Base-by-base conservation (phyloP, 2,888 invertebrate species). In the Salpingus planirostris region DNA sequence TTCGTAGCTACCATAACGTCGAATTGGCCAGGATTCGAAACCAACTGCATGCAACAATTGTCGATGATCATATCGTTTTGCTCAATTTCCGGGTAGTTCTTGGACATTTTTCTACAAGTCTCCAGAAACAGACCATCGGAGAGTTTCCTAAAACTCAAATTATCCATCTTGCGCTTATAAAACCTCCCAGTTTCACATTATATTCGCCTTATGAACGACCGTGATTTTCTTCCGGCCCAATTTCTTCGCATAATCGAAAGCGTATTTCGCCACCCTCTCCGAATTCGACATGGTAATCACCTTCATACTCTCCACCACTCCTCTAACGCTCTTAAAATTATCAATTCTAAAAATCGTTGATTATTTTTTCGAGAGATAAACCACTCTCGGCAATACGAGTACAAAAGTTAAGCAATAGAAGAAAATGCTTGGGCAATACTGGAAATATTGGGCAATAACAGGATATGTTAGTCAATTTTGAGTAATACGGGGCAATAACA, bases 181-280 rank as follows among this genome's bases (percentile, higher is more conserved):
- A n/a, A n/a, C n/a, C n/a, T n/a, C n/a, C n/a, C n/a, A n/a, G n/a
- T n/a, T n/a, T n/a, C n/a, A n/a, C 52, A 55, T 55, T 29, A 59
- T 74, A 72, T 74, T 47, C 71, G 76, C 54, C 73, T 78, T 79
- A 55, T 79, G 78, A 5, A 79, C 69, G 7, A 74, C 70, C 0
- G 76, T 77, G 11, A 78, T 68, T 52, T 73, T 76, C 51, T 71
- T 74, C 11, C 78, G 54, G 1, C 66, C 63, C 47, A 73, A 54
- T 37, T 57, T 56, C 12, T 57, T 57, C 1, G 78, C 78, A 55
- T 69, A 75, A 12, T 75, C 67, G 50, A 78, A 77, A 2, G 78
- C 76, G 62, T 70, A 74, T 36, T 65, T 62, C 0, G 76, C 75
- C 39, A 78, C 66, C 38, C 74, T 59, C 39, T 65, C 64, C 2